These are phyloP conservation scores for Tethya wilhelma DNA, from an alignment of 37 sponge, comb jelly and placozoan genomes.

Conservation along the genomic window DNA sequence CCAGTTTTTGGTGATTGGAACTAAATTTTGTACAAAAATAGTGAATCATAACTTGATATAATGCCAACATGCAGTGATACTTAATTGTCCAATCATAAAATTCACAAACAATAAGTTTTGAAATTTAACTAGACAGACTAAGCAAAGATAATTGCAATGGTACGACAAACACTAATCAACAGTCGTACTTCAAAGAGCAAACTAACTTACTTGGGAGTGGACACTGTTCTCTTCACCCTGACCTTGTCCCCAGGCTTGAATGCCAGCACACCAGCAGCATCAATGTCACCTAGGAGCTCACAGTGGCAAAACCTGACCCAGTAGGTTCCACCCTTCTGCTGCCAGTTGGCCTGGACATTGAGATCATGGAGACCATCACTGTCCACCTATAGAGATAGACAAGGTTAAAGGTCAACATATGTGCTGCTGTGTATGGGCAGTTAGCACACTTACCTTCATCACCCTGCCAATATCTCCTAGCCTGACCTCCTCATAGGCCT, in stretches of 20 bases:
- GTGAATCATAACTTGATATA: too few relatives aligned
- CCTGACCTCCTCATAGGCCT: conserved; percentile 81
- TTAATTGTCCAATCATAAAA: too few relatives aligned
- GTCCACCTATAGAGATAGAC: conserved; percentile 69
- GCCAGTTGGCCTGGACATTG: conserved; percentile 90
- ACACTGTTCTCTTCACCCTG: conserved; percentile 66
- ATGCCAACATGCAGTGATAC: too few relatives aligned
- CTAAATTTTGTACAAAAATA: too few relatives aligned
- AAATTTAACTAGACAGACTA: too few relatives aligned
- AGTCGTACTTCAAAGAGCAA: background rate
- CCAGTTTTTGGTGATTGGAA: too few relatives aligned
- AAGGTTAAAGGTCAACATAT: too few relatives aligned
- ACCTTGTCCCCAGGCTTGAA: conserved; percentile 81
- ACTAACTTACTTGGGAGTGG: conserved; percentile 69
- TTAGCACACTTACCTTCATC: conserved; percentile 67
- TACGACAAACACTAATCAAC: too few relatives aligned
- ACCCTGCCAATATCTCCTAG: conserved; percentile 85
- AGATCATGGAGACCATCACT: conserved; percentile 83
- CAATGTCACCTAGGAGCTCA: conserved; percentile 52
- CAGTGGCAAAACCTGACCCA: conserved; percentile 81
- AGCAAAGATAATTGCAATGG: too few relatives aligned
- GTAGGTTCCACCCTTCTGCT: conserved; percentile 72
- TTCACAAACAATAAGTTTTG: too few relatives aligned
- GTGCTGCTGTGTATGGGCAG: too few relatives aligned
- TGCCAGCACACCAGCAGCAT: background rate